Evolutionary conservation across 23 tunicate species (phyloP), one percentile per base, ranked within the genome.

Genomic region (Halocynthia roretzi): DNA sequence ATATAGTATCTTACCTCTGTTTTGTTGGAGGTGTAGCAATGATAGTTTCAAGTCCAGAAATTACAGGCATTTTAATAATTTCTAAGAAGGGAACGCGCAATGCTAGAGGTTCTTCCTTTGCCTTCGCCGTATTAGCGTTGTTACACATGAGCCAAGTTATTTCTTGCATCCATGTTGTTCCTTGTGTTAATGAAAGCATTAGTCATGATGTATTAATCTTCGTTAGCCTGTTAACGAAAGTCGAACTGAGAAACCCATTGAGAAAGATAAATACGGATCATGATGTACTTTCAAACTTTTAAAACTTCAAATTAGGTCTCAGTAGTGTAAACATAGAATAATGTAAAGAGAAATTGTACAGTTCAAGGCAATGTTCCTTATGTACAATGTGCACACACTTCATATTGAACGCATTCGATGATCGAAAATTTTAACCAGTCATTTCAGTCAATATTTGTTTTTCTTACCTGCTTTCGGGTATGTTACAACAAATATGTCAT

Each of bases 131-230:
- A 15, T 65, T 6, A 10, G 70, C n/a, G 70, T 65, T 65, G 70
- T 65, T 65, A 15, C 70, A 65, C 22, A 65, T 65, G 48, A 65
- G 19, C 70, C 70, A 65, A 8, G 19, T 15, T 20, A 65, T 65
- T 65, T 65, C 70, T 65, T 65, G 70, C 22, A 15, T 65, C 70
- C 70, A 65, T 20, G 70, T 65, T 65, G 70, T 65, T 10, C 70
- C 70, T 65, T 40, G 5, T 20, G 31, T 5, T 20, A 20, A 10
- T 8, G 31, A 8, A 65, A 10, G 9, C 22, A 11, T 65, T 65
- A 65, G 44, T 31, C 44, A 31, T 4, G 44, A 31, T 31, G 44
- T 31, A 31, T 31, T 31, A 31, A 31, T 31, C 4, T 31, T 31
- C 44, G 44, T 31, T 0, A 31, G 44, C 44, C 2, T 31, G 44